Evolutionary conservation across 2,888 invertebrate genomes (phyloP), one percentile per base, ranked within the genome.

Genomic region (Heliconius cydno): DNA sequence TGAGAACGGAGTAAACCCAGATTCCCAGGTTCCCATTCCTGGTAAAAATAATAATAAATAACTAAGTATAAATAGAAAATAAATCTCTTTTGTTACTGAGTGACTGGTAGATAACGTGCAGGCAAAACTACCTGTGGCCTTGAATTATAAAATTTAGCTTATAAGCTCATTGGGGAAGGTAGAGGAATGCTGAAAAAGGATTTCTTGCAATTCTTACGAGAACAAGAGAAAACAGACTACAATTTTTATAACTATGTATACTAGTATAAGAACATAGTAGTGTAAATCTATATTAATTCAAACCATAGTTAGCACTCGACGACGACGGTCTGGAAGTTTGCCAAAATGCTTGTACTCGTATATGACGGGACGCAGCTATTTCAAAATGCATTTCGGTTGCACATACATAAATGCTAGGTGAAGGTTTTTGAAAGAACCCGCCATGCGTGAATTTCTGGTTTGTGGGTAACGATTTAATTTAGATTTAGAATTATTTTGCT

Each of bases 281-380:
- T 25, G 60, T 60, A 38, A 73, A 73, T 73, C 73, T 38, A 73
- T 73, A 73, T 73, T 73, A 34, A 60, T 60, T 60, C 73, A 60
- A 60, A 60, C n/a, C 71, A 34, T 65, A 63, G 77, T 77, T 77
- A 77, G 77, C 63, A 65, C 71, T 70, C 71, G 52, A 41, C 73
- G 52, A 41, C 73, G 60, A 52, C 52, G 52, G 52, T 67, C 74
- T 79, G 78, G 74, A 79, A 30, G 68, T 52, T 15, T 68, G 78
- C 78, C 78, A 79, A 57, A 66, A 76, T 76, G 67, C 60, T 38
- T 73, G 73, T 60, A 60, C 73, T n/a, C 60, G 73, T 60, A 60
- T 73, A 30, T 73, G 73, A 60, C 73, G 73, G n/a, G n/a, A 73
- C 57, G 34, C 10, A 34, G 60, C 73, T 60, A 60, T 73, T 73